phyloP scores from a whole-genome alignment of 2,888 invertebrate species.

The Melanargia galathea region DNA sequence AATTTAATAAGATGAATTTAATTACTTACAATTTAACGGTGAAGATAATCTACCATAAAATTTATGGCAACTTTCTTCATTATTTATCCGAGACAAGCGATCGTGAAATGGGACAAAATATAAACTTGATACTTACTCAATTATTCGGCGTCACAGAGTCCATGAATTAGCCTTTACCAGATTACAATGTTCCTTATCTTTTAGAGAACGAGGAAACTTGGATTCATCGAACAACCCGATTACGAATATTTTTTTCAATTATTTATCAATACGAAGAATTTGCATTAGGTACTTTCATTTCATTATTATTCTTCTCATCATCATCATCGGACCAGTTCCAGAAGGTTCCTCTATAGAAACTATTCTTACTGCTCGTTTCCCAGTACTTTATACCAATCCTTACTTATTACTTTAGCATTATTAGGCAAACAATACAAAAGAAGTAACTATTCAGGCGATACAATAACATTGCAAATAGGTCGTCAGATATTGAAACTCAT shows the following conservation, averaged over 20 bases:
- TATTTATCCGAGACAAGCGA: constrained; percentile 10
- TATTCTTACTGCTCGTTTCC: too few relatives aligned
- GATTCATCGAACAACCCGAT: neutral
- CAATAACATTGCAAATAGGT: too few relatives aligned
- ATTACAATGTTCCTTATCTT: constrained; percentile 9
- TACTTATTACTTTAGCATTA: too few relatives aligned
- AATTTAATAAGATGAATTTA: neutral
- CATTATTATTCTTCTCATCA: too few relatives aligned
- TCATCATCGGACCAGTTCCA: too few relatives aligned
- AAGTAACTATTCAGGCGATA: too few relatives aligned
- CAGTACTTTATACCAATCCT: too few relatives aligned
- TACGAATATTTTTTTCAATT: neutral
- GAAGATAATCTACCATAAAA: neutral
- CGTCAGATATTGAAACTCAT: too few relatives aligned
- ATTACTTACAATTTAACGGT: neutral
- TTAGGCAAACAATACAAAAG: too few relatives aligned
- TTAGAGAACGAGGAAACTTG: neutral
- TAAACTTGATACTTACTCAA: constrained; percentile 20
- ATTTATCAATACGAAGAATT: neutral
- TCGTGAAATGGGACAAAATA: constrained; percentile 5
- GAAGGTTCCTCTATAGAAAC: too few relatives aligned
- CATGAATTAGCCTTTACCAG: neutral
- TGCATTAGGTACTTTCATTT: too few relatives aligned
- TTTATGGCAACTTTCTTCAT: constrained; percentile 7
- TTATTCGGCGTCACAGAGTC: constrained; percentile 14